phyloP scores from a whole-genome alignment of 1,140 invertebrate genomes.

The Chymomyza costata region DNA sequence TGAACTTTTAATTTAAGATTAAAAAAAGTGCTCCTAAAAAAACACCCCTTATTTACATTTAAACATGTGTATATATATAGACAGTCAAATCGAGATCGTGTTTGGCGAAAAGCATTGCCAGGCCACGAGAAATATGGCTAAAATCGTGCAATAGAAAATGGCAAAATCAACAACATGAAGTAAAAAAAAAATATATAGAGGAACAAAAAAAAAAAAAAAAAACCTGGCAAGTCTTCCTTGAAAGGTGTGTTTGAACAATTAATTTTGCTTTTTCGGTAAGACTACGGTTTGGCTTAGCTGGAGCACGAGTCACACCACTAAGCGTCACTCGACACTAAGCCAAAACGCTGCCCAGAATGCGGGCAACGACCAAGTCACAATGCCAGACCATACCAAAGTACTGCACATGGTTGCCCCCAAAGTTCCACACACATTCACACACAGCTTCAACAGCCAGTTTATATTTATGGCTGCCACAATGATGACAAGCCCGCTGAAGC shows the following conservation, averaged over 20 bases:
- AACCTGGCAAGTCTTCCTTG: constrained; percentile 35
- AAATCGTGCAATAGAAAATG: constrained; percentile 45
- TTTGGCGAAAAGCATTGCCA: too few relatives aligned
- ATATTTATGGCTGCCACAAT: constrained; percentile 52
- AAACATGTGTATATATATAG: too few relatives aligned
- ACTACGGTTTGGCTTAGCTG: not conserved
- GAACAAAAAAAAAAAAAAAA: not conserved
- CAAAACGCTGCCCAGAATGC: constrained; percentile 49
- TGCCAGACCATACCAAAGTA: too few relatives aligned
- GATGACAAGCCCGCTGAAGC: constrained; percentile 19
- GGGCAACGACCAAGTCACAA: constrained; percentile 43
- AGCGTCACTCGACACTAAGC: not conserved
- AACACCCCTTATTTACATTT: too few relatives aligned
- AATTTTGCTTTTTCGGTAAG: constrained; percentile 64
- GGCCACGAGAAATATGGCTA: constrained; percentile 40
- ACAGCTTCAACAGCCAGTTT: too few relatives aligned
- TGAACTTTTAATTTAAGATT: too few relatives aligned
- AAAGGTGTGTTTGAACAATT: constrained; percentile 66
- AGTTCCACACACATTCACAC: constrained; percentile 7
- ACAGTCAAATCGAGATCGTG: constrained; percentile 30
- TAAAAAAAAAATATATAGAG: constrained; percentile 21
- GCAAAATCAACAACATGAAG: too few relatives aligned
- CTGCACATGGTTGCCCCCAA: too few relatives aligned
- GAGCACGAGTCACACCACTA: not conserved
- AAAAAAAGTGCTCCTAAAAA: too few relatives aligned